Evolutionary conservation across 1,140 invertebrate genomes (phyloP), one percentile per base, ranked within the genome.

Genomic region (Arctopsyche grandis): DNA sequence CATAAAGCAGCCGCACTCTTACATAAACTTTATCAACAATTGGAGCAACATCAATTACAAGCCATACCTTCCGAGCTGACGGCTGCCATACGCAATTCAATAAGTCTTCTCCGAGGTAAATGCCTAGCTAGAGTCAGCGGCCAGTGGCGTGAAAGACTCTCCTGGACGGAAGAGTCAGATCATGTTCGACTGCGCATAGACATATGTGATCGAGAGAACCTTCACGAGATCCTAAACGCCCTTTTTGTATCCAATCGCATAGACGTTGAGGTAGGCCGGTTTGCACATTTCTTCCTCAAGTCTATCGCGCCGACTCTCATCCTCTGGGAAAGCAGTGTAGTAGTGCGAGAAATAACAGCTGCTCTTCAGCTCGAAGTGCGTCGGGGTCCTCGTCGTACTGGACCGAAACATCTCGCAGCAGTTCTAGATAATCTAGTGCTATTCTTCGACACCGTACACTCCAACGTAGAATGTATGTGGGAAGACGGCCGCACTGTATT

Each of bases 401-500:
- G 21, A 1, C 9, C 56, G 21, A 19, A 60, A 9, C n/a, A 80
- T 44, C 24, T 83, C 60, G 78, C 48, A 78, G 81, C 66, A 44
- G 77, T 58, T 12, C 63, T 48, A 16, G 75, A 82, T 74, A 80
- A 82, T 77, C 52, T 82, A 24, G 58, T 79, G 14, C 19, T 48
- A 58, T 83, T 81, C 21, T 77, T 73, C 56, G 79, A 80, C 56
- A 80, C 69, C 7, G 56, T 81, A 10, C 78, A 79, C 26, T 76
- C 66, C 12, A 75, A 79, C 26, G 77, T 81, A 22, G 79, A 81
- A 69, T 82, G 58, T 80, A 82, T 79, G 77, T 83, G 83, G 80
- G 82, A 80, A 58, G 82, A 83, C 77, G 84, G 85, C 84, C 83
- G 85, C 84, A 84, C 71, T 81, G 81, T 79, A 38, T 81, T 82